Percentiles rank a stretch among this genome's conserved stretches.
phyloP scores from a whole-genome alignment of 2,888 invertebrate genomes.

The Lutraria lutraria region DNA sequence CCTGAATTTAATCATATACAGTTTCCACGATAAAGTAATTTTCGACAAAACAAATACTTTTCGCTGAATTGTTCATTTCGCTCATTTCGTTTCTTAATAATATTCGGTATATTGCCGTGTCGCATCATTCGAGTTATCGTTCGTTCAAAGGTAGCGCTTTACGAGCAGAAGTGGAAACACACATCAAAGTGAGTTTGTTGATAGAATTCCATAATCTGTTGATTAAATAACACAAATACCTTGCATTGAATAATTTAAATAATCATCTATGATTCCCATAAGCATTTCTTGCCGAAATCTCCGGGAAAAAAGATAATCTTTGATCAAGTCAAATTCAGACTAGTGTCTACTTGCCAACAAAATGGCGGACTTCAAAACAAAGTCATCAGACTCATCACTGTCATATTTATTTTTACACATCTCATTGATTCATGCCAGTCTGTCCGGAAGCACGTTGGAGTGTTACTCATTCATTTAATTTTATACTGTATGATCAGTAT shows the following conservation, averaged over 20 bases:
- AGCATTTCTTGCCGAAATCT: background rate
- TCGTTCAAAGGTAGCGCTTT: constrained; percentile 17
- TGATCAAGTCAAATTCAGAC: constrained; percentile 5
- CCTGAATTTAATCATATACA: no score
- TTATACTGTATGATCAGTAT: background rate
- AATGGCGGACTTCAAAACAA: constrained; percentile 62
- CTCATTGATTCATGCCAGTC: background rate
- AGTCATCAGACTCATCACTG: background rate
- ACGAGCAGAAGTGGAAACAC: constrained; percentile 6
- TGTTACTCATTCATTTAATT: background rate
- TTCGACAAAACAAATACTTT: no score
- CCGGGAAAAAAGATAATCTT: background rate
- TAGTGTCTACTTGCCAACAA: constrained; percentile 66
- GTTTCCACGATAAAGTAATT: no score
- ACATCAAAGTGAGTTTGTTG: background rate
- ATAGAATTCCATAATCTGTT: background rate
- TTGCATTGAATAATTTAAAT: background rate
- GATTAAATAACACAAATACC: background rate
- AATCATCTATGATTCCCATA: background rate
- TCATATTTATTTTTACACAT: background rate
- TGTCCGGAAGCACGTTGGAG: background rate
- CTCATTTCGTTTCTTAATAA: no score
- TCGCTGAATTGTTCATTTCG: no score
- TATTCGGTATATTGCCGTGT: no score
- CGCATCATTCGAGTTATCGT: background rate